A percentile compares a stretch with the other conserved stretches of the same genome.
Conservation (phyloP, 2,888 invertebrate species). For the Drosophila kuntzei region DNA sequence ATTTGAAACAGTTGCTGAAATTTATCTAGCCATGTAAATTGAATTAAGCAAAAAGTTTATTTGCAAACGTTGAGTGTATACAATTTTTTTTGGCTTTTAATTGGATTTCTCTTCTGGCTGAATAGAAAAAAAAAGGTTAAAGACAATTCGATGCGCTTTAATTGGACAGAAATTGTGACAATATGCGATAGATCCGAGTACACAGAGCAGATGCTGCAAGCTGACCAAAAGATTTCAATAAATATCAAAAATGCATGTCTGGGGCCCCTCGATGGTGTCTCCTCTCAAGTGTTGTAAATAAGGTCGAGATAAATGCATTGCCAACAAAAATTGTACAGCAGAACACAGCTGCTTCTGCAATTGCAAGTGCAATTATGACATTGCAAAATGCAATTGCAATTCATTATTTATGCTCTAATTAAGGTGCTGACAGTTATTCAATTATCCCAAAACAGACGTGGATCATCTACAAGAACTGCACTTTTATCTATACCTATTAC, state of each 20-base stretch:
- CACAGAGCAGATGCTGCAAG: conserved; percentile 23
- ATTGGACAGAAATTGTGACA: conserved; percentile 67
- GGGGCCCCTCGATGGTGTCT: conserved; percentile 2
- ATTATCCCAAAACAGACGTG: conserved; percentile 56
- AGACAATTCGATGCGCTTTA: conserved; percentile 64
- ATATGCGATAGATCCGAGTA: conserved; percentile 23
- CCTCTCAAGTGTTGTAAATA: conserved; percentile 37
- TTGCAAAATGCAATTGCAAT: conserved; percentile 53
- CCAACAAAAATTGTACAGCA: conserved; percentile 48
- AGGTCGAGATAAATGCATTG: conserved; percentile 57
- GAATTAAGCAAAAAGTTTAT: conserved; percentile 40
- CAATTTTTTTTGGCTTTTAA: conserved; percentile 35
- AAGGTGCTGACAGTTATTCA: conserved; percentile 78
- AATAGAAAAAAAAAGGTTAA: conserved; percentile 39
- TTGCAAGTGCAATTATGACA: conserved; percentile 55
- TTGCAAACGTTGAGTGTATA: conserved; percentile 10
- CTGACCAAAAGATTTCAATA: conserved; percentile 71
- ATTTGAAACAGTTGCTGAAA: conserved; percentile 40
- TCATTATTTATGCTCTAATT: conserved; percentile 76
- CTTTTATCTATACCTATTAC: background rate
- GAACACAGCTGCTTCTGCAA: conserved; percentile 39
- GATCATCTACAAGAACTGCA: conserved; percentile 1
- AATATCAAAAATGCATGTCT: conserved; percentile 47
- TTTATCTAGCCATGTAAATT: conserved; percentile 35
- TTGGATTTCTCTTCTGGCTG: conserved; percentile 42